phyloP scores from a whole-genome alignment of 2,888 invertebrate genomes.

The Pilophorus perplexus region DNA sequence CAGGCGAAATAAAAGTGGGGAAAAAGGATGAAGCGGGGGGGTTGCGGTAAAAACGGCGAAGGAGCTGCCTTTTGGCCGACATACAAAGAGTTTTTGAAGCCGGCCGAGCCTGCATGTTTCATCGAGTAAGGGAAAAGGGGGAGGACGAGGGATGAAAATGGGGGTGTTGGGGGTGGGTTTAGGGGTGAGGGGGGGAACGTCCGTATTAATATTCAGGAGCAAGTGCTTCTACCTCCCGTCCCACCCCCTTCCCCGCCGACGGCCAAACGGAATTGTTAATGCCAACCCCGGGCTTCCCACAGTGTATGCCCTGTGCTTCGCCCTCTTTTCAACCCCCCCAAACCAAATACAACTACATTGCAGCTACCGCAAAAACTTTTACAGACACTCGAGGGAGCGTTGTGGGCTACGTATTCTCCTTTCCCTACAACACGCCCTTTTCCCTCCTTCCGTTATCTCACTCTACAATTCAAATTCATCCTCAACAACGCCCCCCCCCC shows the following conservation, averaged over 20 bases:
- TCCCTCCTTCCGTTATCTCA: conserved; percentile 28
- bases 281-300: conserved; percentile 18
- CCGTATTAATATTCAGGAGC: conserved; percentile 41
- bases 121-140: no score
- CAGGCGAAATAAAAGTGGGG: conserved; percentile 6
- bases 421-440: background rate
- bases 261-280: conserved; percentile 40
- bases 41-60: conserved; percentile 38
- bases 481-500: background rate
- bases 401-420: background rate
- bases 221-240: conserved; percentile 11
- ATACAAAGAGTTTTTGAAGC: conserved; percentile 38
- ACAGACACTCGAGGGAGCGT: conserved; percentile 10
- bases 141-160: background rate
- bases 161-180: no score
- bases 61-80: conserved; percentile 32
- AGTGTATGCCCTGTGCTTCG: background rate
- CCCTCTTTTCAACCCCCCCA: conserved; percentile 12
- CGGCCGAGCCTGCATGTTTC: conserved; percentile 38
- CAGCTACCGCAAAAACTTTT: conserved; percentile 42
- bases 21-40: conserved; percentile 7
- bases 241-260: conserved; percentile 2
- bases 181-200: conserved; percentile 8
- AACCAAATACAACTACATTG: conserved; percentile 40
- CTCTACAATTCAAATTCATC: conserved; percentile 35